Evolutionary conservation across 2,113 vertebrate species (phyloP).

Genomic region (Conger conger): DNA sequence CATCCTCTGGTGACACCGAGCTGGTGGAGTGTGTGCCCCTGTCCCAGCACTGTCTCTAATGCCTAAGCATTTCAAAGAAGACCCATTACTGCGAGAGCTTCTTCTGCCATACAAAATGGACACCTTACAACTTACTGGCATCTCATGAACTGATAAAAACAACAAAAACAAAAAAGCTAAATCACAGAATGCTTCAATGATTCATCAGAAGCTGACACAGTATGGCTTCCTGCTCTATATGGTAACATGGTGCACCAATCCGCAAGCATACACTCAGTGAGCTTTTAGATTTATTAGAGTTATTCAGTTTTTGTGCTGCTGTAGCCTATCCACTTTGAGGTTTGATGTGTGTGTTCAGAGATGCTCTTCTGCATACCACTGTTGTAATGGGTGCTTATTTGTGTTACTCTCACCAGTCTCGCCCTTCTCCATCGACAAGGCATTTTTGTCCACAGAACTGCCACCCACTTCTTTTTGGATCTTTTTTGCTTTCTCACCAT

Average conservation of each 20-base stretch:
- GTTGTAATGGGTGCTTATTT: too few species aligned
- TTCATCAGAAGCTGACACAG: slow-evolving; percentile 63
- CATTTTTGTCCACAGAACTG: too few species aligned
- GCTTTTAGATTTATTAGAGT: too few species aligned
- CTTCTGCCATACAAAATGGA: slow-evolving; percentile 53
- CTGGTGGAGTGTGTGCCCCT: slow-evolving; percentile 4
- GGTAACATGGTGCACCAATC: slow-evolving; percentile 58
- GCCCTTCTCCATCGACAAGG: too few species aligned
- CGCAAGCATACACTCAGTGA: slow-evolving; percentile 53
- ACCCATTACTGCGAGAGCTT: slow-evolving; percentile 66
- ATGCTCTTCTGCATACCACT: too few species aligned
- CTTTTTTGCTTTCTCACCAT: too few species aligned
- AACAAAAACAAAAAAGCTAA: slow-evolving; percentile 43
- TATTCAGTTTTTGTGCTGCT: too few species aligned
- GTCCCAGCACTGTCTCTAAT: slow-evolving; percentile 29
- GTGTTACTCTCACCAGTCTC: too few species aligned
- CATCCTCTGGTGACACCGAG: slow-evolving; percentile 17
- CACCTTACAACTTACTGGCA: slow-evolving; percentile 57
- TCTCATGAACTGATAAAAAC: slow-evolving; percentile 44
- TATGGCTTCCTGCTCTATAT: slow-evolving; percentile 43
- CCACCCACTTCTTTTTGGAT: too few species aligned
- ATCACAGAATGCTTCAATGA: slow-evolving; percentile 67
- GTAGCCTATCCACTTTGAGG: too few species aligned
- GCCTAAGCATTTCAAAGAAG: slow-evolving; percentile 49
- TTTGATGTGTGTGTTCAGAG: too few species aligned